phyloP scores from a whole-genome alignment of 2,888 invertebrate genomes.

The Agriopis aurantiaria region DNA sequence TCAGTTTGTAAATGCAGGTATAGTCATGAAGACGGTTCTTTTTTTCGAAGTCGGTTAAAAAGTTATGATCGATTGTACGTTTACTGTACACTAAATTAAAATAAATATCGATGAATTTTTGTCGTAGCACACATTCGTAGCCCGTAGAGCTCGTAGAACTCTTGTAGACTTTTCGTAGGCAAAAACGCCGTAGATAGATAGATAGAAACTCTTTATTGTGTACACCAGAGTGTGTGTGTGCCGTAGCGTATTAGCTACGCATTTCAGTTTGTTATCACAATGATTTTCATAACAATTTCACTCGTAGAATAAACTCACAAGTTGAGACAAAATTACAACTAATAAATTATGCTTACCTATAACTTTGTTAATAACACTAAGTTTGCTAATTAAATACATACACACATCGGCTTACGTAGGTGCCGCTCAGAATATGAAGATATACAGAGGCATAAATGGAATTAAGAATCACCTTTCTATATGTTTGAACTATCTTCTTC shows the following conservation, averaged over 20 bases:
- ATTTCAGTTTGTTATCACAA: neutral
- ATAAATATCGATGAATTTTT: too few species aligned
- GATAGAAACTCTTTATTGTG: too few species aligned
- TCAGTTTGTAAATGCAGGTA: too few species aligned
- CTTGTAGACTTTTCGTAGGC: neutral
- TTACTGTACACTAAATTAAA: too few species aligned
- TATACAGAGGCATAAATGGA: neutral
- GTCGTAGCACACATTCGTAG: neutral
- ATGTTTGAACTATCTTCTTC: neutral
- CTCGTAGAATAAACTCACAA: neutral
- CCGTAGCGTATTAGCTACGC: neutral
- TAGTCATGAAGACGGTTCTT: too few species aligned
- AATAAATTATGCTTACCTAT: constrained; percentile 34
- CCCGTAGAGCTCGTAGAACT: neutral
- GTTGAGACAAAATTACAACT: constrained; percentile 20
- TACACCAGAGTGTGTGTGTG: too few species aligned
- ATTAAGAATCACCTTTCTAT: neutral
- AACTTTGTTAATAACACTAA: constrained; percentile 40
- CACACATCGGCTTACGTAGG: constrained; percentile 22
- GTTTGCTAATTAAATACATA: constrained; percentile 40
- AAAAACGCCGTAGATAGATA: neutral
- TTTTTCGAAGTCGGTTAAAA: too few species aligned
- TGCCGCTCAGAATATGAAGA: constrained; percentile 6
- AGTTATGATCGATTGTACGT: too few species aligned
- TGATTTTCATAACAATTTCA: constrained; percentile 2